Evolutionary conservation across 2,797 vertebrate genomes (phyloP), one percentile per base, ranked within the genome.

Genomic region (Diceros bicornis): DNA sequence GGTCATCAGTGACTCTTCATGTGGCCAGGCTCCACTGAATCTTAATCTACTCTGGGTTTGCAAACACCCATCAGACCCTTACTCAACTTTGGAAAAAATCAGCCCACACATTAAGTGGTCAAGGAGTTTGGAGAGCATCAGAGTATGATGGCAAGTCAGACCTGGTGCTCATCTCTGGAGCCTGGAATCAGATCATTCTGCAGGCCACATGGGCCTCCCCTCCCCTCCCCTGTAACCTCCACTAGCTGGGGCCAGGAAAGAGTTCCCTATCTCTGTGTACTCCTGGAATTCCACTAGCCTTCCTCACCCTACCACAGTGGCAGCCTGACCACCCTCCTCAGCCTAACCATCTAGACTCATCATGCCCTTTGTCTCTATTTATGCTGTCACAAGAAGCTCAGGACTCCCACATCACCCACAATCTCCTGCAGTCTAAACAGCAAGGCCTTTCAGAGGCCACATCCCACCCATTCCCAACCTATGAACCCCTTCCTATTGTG

Each of bases 191-290:
- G 68, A n/a, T 4, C 10, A 10, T 16, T 52, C n/a, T 61, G 9
- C 52, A 75, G 81, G 16, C 9, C 66, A 21, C 23, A 4, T 0
- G 27, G 59, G 9, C n/a, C 16, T 29, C 0, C 0, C 6, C 47
- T 29, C 41, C 13, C 44, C 6, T 16, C 10, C 12, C 25, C 41
- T 20, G 37, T 1, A 18, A 7, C 29, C 8, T 10, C 32, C 2
- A 27, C 14, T 2, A n/a, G 16, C 9, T 50, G 84, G 69, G 6
- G 12, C 41, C 41, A 12, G 66, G 21, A 47, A 69, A 55, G 61
- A 50, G 59, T 50, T 61, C 44, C 52, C 27, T 64, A 34, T 4
- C 64, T 62, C 16, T 3, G 5, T 41, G 29, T 32, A 23, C 29
- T 59, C 77, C 50, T 21, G 16, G 77, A 87, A 32, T 9, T 9